Evolutionary conservation across 2,113 vertebrate genomes (phyloP).

Genomic region (Melozone crissalis): DNA sequence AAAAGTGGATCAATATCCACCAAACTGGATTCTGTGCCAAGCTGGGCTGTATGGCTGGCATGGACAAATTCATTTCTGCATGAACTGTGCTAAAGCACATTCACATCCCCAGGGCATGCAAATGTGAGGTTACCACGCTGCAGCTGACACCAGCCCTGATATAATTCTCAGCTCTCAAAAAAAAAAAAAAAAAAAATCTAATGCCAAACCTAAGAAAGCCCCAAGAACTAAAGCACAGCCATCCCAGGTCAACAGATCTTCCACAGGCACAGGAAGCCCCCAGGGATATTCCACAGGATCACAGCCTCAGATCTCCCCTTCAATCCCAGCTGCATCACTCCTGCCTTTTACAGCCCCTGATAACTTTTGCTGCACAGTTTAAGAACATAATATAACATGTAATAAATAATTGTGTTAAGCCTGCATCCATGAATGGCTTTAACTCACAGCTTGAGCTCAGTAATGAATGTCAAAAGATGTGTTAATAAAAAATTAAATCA

Average conservation of each 20-base stretch:
- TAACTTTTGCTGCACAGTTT: neutral
- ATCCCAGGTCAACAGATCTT: neutral
- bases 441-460: neutral
- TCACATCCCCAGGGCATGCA: slow-evolving; percentile 44
- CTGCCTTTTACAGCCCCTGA: neutral
- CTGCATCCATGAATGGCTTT: neutral
- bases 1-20: neutral
- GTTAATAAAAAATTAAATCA: slow-evolving; percentile 10
- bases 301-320: neutral
- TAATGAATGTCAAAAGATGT: neutral
- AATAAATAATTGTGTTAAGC: neutral
- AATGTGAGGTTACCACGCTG: slow-evolving; percentile 1
- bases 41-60: neutral
- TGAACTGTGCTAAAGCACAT: slow-evolving; percentile 3
- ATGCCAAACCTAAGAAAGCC: neutral
- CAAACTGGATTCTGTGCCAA: neutral
- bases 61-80: slow-evolving; percentile 30
- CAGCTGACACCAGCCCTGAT: slow-evolving; percentile 15
- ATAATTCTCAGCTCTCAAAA: neutral
- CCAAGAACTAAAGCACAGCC: neutral
- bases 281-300: neutral
- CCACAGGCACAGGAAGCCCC: neutral
- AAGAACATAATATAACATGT: neutral
- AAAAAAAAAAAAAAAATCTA: neutral
- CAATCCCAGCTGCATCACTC: neutral